Evolutionary conservation across 2,797 vertebrate genomes (phyloP), one percentile per base, ranked within the genome.

Genomic region (Pipistrellus nathusii): DNA sequence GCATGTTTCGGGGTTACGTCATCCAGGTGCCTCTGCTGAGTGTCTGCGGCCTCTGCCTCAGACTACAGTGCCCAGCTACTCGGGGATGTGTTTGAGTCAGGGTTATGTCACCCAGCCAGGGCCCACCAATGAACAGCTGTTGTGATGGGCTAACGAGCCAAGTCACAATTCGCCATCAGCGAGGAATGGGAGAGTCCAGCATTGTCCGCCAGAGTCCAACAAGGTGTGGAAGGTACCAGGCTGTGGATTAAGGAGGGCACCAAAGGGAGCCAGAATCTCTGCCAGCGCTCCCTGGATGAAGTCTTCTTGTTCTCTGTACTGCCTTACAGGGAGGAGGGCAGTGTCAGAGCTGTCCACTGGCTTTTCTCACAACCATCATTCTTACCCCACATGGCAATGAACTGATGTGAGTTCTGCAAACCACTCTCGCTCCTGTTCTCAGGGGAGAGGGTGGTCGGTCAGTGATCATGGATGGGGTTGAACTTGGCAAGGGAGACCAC

Each of bases 21-120:
- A 94, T 46, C 30, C 83, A 85, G 41, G 46, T 78, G 69, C 32
- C 35, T 88, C 86, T 72, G 38, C n/a, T 88, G 41, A 83, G 53
- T 44, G 76, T 30, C 9, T 51, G 30, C 0, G 2, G 44, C 44
- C 53, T 59, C 69, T 23, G 1, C 12, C 59, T 68, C 3, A 2
- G 15, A 93, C 41, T 13, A 85, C 17, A 38, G 55, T 6, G 25
- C 59, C 44, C 77, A 44, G 12, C 8, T 90, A 25, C 25, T 59
- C 21, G 59, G 21, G 62, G 32, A 80, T 64, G 25, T 83, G 27
- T 41, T 59, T 32, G 20, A 64, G 75, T 78, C 71, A 59, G 51
- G 13, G 71, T 55, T 89, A 69, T 11, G 9, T 85, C 73, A 90
- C 23, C 66, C 8, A 46, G 9, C 66, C 51, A 81, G 14, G 53